Base-by-base conservation (phyloP, 2,888 invertebrate genomes). In the Myathropa florea region DNA sequence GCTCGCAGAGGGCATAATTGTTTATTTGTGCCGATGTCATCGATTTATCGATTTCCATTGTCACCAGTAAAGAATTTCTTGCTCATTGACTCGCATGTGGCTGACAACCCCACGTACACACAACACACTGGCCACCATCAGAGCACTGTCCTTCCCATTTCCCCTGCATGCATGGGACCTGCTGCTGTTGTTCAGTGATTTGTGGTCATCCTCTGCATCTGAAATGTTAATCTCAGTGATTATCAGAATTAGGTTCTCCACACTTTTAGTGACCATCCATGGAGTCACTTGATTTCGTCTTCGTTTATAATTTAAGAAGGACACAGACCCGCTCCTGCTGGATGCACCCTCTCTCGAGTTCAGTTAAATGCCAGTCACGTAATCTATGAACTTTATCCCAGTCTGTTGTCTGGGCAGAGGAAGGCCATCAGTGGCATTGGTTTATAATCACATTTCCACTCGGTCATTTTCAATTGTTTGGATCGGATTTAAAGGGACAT, bases 401-500 rank as follows among this genome's bases (percentile, higher is more conserved):
- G 33, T 53, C 33, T 26, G 39, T n/a, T 1, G 46, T 18, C 46
- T 18, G 46, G 46, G 46, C 6, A 46, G 30, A 12, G 12, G 12
- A 12, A 10, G 7, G 33, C 2, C 33, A 33, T 33, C 84, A 76
- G 55, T 77, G 81, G 72, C 76, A 81, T 76, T 76, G 71, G 65
- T 24, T 30, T 61, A 53, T 30, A 36, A 61, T 76, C 81, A 81
- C 63, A 84, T 76, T 72, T 80, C 80, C 84, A 84, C 80, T 85
- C 72, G 77, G 76, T 81, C 81, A 81, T 84, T 81, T 76, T 84
- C 67, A 81, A 81, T 72, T 77, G 76, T 71, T 85, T 77, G 80
- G 76, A 77, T 76, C 67, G 81, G 55, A 84, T 80, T 80, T 72
- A 68, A 76, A 68, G 57, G 81, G 84, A 85, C 81, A 76, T 77